Conservation (phyloP, 2,797 vertebrate species). For the Thripadectes ignobilis region DNA sequence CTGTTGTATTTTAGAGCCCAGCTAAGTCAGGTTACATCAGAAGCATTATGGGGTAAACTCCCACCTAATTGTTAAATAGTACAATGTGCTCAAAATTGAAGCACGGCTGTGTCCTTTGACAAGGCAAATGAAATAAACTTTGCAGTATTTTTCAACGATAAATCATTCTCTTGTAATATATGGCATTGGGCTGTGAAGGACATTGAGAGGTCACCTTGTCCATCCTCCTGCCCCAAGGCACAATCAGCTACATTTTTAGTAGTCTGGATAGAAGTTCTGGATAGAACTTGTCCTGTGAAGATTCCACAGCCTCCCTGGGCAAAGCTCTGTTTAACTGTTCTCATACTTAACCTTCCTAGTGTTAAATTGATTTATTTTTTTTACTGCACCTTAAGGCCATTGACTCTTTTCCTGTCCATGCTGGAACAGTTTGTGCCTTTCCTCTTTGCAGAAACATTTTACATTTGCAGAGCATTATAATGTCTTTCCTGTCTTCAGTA, state of each 20-base stretch:
- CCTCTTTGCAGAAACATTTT: neutral
- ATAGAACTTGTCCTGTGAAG: neutral
- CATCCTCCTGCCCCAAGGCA: neutral
- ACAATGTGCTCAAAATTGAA: neutral
- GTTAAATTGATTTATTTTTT: neutral
- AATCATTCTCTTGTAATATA: neutral
- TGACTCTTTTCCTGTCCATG: neutral
- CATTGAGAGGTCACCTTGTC: neutral
- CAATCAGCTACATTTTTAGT: neutral
- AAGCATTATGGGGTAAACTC: neutral
- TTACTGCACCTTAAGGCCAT: neutral
- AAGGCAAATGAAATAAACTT: neutral
- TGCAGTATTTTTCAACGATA: neutral
- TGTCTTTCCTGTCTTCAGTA: neutral
- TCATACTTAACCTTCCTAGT: neutral
- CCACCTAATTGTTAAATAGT: neutral
- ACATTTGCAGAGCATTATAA: neutral
- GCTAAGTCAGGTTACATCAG: neutral
- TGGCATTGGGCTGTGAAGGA: neutral
- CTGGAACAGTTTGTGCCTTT: neutral
- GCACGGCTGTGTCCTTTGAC: neutral
- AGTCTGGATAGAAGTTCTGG: neutral
- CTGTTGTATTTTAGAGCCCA: neutral
- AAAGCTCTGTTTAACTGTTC: neutral
- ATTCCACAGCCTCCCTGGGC: neutral